Conservation (phyloP, 1,140 invertebrate species). For the Lordiphosa mommai region DNA sequence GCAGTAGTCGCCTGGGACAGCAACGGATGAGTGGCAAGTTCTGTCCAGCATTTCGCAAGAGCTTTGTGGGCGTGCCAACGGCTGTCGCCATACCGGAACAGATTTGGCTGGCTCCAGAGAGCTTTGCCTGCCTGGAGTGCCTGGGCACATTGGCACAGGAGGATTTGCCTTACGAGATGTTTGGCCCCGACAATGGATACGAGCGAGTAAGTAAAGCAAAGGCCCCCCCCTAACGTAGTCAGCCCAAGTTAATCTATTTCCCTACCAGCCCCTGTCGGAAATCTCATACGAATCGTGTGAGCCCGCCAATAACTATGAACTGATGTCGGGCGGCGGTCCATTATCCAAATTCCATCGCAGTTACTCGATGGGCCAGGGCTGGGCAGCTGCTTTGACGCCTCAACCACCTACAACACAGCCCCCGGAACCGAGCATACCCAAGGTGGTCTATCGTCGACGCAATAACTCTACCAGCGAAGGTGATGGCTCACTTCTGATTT, state of each 20-base stretch:
- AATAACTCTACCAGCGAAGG: constrained; percentile 76
- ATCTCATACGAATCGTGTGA: constrained; percentile 77
- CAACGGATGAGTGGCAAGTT: constrained; percentile 60
- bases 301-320: constrained; percentile 61
- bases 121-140: constrained; percentile 89
- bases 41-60: constrained; percentile 57
- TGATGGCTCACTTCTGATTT: constrained; percentile 87
- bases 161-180: constrained; percentile 80
- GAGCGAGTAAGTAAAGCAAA: constrained; percentile 71
- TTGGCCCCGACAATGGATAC: constrained; percentile 65
- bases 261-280: constrained; percentile 66
- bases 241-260: too few relatives aligned
- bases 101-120: constrained; percentile 83
- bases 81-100: constrained; percentile 74
- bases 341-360: constrained; percentile 78
- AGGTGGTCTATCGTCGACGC: constrained; percentile 68
- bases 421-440: constrained; percentile 40
- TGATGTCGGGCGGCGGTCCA: constrained; percentile 38
- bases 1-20: constrained; percentile 63
- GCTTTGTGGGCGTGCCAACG: constrained; percentile 60
- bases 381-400: constrained; percentile 45
- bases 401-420: constrained; percentile 9
- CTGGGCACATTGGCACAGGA: constrained; percentile 83
- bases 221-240: too few relatives aligned
- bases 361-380: constrained; percentile 79